These are phyloP conservation scores for Melanostoma scalare DNA, from an alignment of 2,888 invertebrate species.

Conservation along the genomic window DNA sequence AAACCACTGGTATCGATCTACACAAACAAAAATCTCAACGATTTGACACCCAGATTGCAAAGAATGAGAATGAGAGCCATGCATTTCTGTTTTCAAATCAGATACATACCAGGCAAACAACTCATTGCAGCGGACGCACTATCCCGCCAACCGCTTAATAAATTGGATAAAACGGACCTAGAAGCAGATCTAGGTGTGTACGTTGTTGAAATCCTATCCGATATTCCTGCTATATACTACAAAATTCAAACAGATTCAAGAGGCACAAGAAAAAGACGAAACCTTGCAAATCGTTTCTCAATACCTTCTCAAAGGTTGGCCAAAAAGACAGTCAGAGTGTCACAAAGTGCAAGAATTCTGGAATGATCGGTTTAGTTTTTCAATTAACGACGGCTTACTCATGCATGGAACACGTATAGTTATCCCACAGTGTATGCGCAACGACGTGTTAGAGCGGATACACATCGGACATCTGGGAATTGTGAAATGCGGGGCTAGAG, in stretches of 20 bases:
- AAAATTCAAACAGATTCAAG: slow-evolving; percentile 21
- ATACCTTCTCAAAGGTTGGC: slow-evolving; percentile 31
- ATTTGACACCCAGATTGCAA: slow-evolving; percentile 14
- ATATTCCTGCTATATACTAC: slow-evolving; percentile 24
- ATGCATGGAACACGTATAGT: slow-evolving; percentile 33
- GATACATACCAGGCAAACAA: slow-evolving; percentile 33
- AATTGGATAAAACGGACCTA: slow-evolving; percentile 32
- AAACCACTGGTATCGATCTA: too few relatives aligned
- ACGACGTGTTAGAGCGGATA: slow-evolving; percentile 22
- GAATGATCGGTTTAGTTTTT: slow-evolving; percentile 30
- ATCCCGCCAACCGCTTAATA: slow-evolving; percentile 22
- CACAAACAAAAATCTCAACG: too few relatives aligned
- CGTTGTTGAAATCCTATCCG: slow-evolving; percentile 22
- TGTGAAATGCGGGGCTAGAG: slow-evolving; percentile 31
- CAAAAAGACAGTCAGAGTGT: slow-evolving; percentile 26
- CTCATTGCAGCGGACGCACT: slow-evolving; percentile 33
- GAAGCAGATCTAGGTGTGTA: slow-evolving; percentile 30
- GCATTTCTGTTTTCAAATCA: slow-evolving; percentile 28
- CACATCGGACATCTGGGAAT: slow-evolving; percentile 28
- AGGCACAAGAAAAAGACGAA: slow-evolving; percentile 31
- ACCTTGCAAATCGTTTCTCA: slow-evolving; percentile 2
- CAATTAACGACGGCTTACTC: slow-evolving; percentile 18
- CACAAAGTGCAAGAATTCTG: slow-evolving; percentile 24
- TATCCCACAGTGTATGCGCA: slow-evolving; percentile 23
- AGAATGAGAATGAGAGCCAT: slow-evolving; percentile 33